Base-by-base conservation (phyloP, 2,888 invertebrate genomes). In the Plagodis dolabraria region DNA sequence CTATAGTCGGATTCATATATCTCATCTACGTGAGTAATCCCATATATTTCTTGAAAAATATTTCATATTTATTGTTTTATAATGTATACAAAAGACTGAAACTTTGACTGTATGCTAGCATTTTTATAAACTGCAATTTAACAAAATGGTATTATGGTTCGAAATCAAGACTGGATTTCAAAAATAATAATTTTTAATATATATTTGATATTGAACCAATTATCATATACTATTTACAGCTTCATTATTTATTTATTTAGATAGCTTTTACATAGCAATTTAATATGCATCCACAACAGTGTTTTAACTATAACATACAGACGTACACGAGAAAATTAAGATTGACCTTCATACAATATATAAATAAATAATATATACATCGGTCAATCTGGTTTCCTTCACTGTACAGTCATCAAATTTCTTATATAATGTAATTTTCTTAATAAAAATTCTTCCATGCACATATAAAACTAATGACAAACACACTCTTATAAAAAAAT, bases 381-480 rank as follows among this genome's bases (percentile, higher is more conserved):
- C 45, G 70, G 76, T 77, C 72, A 79, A 78, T 75, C 74, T 75
- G 70, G 71, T 76, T 69, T 80, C 73, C 72, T 75, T 75, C 70
- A 74, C 65, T 77, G 83, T 86, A 84, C 83, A 78, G 75, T 67
- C 71, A 76, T 74, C 73, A 60, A 72, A 47, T 69, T 77, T 22
- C 46, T 71, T 75, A 60, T 75, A 60, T 71, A 68, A 65, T 82
- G 82, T 80, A 77, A 72, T 77, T 80, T 76, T 75, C 77, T 72
- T 80, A 78, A 76, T 76, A 82, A 72, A 83, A 22, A 80, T 85
- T 85, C 86, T 86, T 91, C 89, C 92, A 93, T 92, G 93, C 93
- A 93, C 93, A 93, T 92, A 89, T 90, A 88, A 88, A 83, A 86
- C 85, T 80, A 86, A 88, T 86, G 91, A 90, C 92, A 91, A 91